Evolutionary conservation across 2,113 vertebrate genomes (phyloP).

Genomic region (Neoarius graeffei): DNA sequence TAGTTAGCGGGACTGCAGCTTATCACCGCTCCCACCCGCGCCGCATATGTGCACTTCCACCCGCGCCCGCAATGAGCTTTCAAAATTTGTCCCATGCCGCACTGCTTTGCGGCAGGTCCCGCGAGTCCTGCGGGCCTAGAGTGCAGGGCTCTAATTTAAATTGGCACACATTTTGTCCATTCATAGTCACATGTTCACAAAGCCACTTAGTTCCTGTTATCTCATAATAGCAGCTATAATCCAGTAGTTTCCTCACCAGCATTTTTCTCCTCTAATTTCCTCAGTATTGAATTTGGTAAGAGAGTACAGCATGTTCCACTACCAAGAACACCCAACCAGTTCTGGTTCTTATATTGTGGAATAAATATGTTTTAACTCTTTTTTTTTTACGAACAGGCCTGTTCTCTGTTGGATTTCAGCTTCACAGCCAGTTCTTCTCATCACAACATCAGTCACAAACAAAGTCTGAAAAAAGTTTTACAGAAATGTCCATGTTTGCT

Average conservation of each 20-base stretch:
- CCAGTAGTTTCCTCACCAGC: background rate
- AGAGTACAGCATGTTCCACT: background rate
- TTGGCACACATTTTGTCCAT: background rate
- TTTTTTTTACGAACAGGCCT: background rate
- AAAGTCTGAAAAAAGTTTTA: background rate
- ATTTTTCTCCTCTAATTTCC: background rate
- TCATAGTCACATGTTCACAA: background rate
- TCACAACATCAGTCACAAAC: background rate
- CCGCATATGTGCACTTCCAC: no score
- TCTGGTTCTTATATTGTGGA: background rate
- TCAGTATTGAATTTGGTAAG: background rate
- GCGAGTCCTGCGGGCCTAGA: no score
- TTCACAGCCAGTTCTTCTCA: background rate
- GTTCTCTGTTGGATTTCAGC: background rate
- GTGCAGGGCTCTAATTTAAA: no score
- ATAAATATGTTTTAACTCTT: background rate
- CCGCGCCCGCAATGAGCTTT: no score
- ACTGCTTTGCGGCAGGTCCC: no score
- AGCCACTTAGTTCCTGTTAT: background rate
- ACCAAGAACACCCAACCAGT: background rate
- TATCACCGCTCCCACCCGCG: no score
- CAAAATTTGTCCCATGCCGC: no score
- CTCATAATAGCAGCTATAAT: background rate
- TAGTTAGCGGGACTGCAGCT: no score
- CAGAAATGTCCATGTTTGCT: constrained; percentile 3